These are phyloP conservation scores for Micrastur ruficollis DNA, from an alignment of 2,797 vertebrate genomes.

Conservation along the genomic window DNA sequence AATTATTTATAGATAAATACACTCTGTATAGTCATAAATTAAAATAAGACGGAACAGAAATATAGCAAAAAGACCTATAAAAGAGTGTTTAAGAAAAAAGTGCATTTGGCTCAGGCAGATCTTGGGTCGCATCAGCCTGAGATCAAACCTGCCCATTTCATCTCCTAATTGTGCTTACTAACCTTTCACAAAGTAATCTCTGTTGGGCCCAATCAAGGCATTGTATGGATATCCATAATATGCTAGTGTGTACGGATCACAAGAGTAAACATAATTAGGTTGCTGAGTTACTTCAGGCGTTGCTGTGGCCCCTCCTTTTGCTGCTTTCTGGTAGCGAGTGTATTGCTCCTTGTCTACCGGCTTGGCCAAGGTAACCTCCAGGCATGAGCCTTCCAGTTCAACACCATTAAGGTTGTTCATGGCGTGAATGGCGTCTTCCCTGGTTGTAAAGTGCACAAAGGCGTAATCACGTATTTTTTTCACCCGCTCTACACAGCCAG, in stretches of 20 bases:
- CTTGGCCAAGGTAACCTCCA: constrained; percentile 98
- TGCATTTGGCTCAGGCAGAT: background rate
- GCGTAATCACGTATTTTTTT: constrained; percentile 99
- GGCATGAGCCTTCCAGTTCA: constrained; percentile 93
- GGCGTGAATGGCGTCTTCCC: constrained; percentile 93
- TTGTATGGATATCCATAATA: constrained; percentile 98
- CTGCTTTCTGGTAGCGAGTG: constrained; percentile 96
- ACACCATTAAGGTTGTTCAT: constrained; percentile 95
- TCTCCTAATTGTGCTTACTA: constrained; percentile 67
- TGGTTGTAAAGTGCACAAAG: constrained; percentile 94
- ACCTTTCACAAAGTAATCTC: constrained; percentile 99
- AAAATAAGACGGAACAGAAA: background rate
- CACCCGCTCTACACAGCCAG: constrained; percentile 93
- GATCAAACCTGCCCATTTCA: background rate
- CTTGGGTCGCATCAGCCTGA: background rate
- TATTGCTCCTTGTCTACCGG: constrained; percentile 99
- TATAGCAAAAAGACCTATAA: background rate
- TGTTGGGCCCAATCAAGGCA: constrained; percentile 96
- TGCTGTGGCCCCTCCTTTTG: constrained; percentile 81
- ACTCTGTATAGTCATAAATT: background rate
- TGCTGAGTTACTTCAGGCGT: constrained; percentile 75
- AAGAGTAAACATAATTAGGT: constrained; percentile 94
- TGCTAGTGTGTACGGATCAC: constrained; percentile 93
- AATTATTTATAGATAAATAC: background rate
- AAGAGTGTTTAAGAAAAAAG: background rate